Base-by-base conservation (phyloP, 2,113 vertebrate genomes). In the Saccopteryx bilineata region DNA sequence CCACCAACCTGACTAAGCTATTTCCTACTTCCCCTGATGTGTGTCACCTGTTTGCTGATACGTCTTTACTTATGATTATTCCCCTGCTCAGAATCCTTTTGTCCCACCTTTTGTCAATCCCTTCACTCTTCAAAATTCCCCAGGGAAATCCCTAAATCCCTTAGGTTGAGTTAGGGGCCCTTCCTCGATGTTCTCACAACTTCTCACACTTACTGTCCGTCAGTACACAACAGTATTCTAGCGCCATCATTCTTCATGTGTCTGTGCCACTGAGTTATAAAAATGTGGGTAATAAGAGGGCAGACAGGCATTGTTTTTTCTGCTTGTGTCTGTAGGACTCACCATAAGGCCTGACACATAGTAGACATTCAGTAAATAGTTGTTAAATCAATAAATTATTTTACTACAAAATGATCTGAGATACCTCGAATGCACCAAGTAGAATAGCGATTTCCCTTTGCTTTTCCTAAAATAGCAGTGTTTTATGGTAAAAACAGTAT, bases 161-260 rank as follows among this genome's bases (percentile, higher is more conserved):
- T 21, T 10, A 48, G 23, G 3, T 65, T 50, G 52, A 28, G 18
- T 56, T 13, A 69, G 48, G n/a, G 54, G 9, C 65, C 7, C 33
- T 72, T 71, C 66, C 14, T 79, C 61, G 21, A 13, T 7, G 1
- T 31, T 87, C 31, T 21, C 0, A 13, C 2, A 21, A 11, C 1
- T 19, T 66, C 78, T 93, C 9, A 39, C 14, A 4, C 10, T 87
- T 52, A 3, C 31, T 52, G 28, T 52, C 11, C 50, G 31, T 5
- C 7, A 5, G 9, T 7, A 14, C 52, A 7, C 19, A 7, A n/a
- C 2, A 14, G 4, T 5, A 3, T 63, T 58, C 31, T 9, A 1
- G 11, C 2, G 5, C 39, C 52, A 9, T 9, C 21, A 78, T 52
- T 1, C 28, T 52, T 75, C 5, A 9, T 11, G 17, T 66, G 48